These are phyloP conservation scores for Siniperca scherzeri DNA, from an alignment of 2,797 vertebrate species.

Conservation along the genomic window DNA sequence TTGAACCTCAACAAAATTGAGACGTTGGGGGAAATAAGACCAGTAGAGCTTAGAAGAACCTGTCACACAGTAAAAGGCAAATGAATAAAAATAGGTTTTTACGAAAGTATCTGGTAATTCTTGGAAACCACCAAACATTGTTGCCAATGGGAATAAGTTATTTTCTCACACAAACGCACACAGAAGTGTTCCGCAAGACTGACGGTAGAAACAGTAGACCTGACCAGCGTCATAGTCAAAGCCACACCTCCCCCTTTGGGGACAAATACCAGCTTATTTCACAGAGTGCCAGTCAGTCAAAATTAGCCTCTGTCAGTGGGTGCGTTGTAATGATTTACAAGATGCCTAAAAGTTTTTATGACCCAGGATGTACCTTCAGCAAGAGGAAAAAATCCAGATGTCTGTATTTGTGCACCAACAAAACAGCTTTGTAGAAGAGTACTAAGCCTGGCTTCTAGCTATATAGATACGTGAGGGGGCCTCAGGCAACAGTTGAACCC, in stretches of 20 bases:
- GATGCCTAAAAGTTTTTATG: conserved; percentile 11
- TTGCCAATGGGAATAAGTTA: conserved; percentile 26
- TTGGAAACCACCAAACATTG: conserved; percentile 46
- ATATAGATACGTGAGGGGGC: background rate
- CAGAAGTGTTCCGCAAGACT: conserved; percentile 38
- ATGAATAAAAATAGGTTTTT: conserved; percentile 53
- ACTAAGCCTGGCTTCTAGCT: conserved; percentile 12
- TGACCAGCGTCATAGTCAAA: conserved; percentile 8
- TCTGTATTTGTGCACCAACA: background rate
- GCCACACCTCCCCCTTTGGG: conserved; percentile 11
- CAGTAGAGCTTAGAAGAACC: conserved; percentile 31
- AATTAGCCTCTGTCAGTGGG: background rate
- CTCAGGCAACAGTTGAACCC: conserved; percentile 36
- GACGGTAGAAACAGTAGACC: conserved; percentile 46
- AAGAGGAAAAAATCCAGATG: conserved; percentile 11
- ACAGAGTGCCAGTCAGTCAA: conserved; percentile 23
- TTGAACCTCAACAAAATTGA: conserved; percentile 39
- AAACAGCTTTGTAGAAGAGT: background rate
- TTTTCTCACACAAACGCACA: conserved; percentile 13
- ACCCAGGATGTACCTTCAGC: conserved; percentile 11
- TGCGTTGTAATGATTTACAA: conserved; percentile 30
- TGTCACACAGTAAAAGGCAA: conserved; percentile 32
- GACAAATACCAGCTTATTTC: conserved; percentile 9
- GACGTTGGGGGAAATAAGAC: conserved; percentile 27
- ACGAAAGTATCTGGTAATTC: conserved; percentile 51